phyloP scores from a whole-genome alignment of 2,888 invertebrate genomes.

The Axea sp. region DNA sequence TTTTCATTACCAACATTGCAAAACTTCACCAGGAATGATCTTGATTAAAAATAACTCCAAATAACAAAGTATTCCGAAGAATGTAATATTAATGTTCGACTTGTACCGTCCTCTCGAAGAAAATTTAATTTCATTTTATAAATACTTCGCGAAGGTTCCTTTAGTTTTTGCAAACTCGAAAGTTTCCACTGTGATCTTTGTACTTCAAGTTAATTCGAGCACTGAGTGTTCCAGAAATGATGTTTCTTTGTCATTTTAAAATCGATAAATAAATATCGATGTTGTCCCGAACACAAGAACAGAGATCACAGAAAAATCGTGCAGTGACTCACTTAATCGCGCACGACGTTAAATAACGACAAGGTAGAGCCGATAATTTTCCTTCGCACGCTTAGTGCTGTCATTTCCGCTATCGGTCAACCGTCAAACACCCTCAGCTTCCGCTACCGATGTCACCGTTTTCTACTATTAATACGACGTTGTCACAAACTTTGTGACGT shows the following conservation, averaged over 20 bases:
- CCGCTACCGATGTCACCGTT: slow-evolving; percentile 33
- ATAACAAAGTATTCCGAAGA: slow-evolving; percentile 3
- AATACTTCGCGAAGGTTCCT: neutral
- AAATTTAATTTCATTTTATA: slow-evolving; percentile 1
- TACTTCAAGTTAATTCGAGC: neutral
- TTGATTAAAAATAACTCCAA: slow-evolving; percentile 11
- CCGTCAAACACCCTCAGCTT: slow-evolving; percentile 51
- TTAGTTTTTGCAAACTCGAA: neutral
- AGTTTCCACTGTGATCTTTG: neutral
- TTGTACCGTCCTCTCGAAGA: neutral
- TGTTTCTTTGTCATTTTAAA: neutral
- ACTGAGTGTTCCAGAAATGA: neutral
- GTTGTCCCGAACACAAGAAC: neutral
- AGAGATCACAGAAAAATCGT: slow-evolving; percentile 2
- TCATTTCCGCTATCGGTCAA: slow-evolving; percentile 65
- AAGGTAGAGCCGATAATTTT: slow-evolving; percentile 46
- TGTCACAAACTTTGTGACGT: slow-evolving; percentile 20
- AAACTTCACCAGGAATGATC: neutral
- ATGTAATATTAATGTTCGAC: slow-evolving; percentile 4
- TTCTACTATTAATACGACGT: slow-evolving; percentile 29
- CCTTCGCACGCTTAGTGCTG: slow-evolving; percentile 39
- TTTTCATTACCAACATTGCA: neutral
- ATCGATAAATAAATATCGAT: neutral
- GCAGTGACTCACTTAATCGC: slow-evolving; percentile 25
- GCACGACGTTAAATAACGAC: slow-evolving; percentile 46